A percentile compares a stretch with the other conserved stretches of the same genome.
Conservation (phyloP, 2,113 vertebrate species). For the Dasyornis broadbenti region DNA sequence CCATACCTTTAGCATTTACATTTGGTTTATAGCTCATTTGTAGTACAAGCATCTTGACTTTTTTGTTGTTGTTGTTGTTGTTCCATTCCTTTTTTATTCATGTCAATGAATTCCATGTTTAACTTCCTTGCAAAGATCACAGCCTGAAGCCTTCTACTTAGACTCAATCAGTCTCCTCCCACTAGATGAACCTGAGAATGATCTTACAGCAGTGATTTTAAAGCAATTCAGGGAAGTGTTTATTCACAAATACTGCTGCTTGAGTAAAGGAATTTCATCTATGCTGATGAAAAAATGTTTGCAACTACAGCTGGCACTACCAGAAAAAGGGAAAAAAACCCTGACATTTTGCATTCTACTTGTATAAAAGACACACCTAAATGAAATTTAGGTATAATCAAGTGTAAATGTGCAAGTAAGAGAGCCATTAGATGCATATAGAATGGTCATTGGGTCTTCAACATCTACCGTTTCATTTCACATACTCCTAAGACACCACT, state of each 20-base stretch:
- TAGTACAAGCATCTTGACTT: not conserved
- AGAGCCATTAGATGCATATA: not conserved
- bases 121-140: not conserved
- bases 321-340: not conserved
- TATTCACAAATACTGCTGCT: not conserved
- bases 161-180: not conserved
- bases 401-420: not conserved
- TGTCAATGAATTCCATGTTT: not conserved
- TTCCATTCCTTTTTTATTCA: not conserved
- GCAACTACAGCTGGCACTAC: not conserved
- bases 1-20: not conserved
- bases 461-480: not conserved
- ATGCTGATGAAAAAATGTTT: not conserved
- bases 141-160: not conserved
- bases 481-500: not conserved
- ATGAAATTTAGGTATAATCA: not conserved
- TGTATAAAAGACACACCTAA: not conserved
- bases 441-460: not conserved
- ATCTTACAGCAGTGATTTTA: not conserved
- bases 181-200: not conserved
- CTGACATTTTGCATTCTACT: not conserved
- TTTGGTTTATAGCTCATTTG: not conserved
- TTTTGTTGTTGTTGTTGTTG: not conserved
- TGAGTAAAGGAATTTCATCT: not conserved
- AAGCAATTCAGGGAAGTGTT: not conserved